Conservation (phyloP, 2,797 vertebrate genomes). For the Moxostoma hubbsi region DNA sequence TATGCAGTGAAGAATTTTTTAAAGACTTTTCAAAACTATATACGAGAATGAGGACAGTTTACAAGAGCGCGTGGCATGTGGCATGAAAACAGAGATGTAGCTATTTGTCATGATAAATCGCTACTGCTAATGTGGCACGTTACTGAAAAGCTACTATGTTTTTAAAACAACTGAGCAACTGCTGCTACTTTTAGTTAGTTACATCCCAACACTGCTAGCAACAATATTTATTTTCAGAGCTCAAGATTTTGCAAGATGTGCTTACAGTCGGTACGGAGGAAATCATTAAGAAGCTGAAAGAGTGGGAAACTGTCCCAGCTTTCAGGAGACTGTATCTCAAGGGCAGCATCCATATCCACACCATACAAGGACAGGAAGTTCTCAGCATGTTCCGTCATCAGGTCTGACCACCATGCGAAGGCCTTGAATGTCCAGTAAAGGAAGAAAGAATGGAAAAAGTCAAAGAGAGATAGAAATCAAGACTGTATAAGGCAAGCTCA, state of each 20-base stretch:
- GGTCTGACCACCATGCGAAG: conserved; percentile 99
- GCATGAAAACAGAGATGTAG: too few relatives aligned
- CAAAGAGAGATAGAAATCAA: conserved; percentile 63
- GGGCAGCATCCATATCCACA: conserved; percentile 95
- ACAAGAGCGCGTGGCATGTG: too few relatives aligned
- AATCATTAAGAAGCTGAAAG: conserved; percentile 99
- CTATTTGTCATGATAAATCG: too few relatives aligned
- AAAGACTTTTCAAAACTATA: too few relatives aligned
- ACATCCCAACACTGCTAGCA: too few relatives aligned
- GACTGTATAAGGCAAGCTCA: conserved; percentile 23
- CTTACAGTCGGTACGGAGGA: conserved; percentile 95
- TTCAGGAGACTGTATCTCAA: conserved; percentile 98
- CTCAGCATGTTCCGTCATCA: conserved; percentile 99
- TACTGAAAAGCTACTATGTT: too few relatives aligned
- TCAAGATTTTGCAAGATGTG: conserved; percentile 50
- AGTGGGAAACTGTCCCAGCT: conserved; percentile 99
- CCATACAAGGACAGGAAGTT: conserved; percentile 97
- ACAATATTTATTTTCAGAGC: not conserved
- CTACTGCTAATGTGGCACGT: too few relatives aligned
- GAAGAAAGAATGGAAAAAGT: conserved; percentile 8
- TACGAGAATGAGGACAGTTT: too few relatives aligned
- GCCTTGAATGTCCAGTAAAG: conserved; percentile 80
- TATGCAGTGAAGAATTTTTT: too few relatives aligned
- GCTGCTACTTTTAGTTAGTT: too few relatives aligned
- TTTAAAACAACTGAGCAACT: too few relatives aligned